Evolutionary conservation across 2,888 invertebrate species (phyloP).

Genomic region (Amphipoea oculea): DNA sequence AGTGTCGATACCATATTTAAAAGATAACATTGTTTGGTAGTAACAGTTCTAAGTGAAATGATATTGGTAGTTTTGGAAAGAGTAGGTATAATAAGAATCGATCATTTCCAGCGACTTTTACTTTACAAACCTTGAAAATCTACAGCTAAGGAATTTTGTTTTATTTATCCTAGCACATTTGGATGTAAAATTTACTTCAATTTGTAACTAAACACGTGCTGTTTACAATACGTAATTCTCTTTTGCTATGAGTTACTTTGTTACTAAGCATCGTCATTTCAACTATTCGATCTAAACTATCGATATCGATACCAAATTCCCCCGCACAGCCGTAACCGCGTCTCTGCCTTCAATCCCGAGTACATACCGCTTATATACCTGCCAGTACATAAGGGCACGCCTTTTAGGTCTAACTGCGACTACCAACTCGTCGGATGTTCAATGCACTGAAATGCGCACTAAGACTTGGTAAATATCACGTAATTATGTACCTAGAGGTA

Average conservation of each 20-base stretch:
- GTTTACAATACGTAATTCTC: neutral
- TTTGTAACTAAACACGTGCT: neutral
- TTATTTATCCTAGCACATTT: neutral
- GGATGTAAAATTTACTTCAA: neutral
- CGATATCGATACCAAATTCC: slow-evolving; percentile 30
- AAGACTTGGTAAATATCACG: slow-evolving; percentile 36
- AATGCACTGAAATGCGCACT: slow-evolving; percentile 49
- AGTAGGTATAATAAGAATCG: neutral
- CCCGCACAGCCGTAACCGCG: slow-evolving; percentile 68
- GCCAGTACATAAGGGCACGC: slow-evolving; percentile 81
- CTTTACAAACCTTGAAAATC: neutral
- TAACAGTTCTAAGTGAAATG: neutral
- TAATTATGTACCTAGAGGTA: slow-evolving; percentile 37
- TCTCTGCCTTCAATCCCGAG: slow-evolving; percentile 76
- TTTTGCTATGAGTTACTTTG: neutral
- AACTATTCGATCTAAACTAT: slow-evolving; percentile 11
- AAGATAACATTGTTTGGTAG: neutral
- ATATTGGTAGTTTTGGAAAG: neutral
- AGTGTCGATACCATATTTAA: slow-evolving; percentile 55
- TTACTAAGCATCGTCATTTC: neutral
- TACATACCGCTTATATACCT: slow-evolving; percentile 79
- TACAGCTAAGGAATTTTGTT: neutral
- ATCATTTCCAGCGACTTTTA: neutral
- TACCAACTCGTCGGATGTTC: slow-evolving; percentile 66
- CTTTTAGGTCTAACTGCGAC: slow-evolving; percentile 81